A percentile compares a stretch with the other conserved stretches of the same genome.
Conservation (phyloP, 2,888 invertebrate species). For the Drosophila mettleri region DNA sequence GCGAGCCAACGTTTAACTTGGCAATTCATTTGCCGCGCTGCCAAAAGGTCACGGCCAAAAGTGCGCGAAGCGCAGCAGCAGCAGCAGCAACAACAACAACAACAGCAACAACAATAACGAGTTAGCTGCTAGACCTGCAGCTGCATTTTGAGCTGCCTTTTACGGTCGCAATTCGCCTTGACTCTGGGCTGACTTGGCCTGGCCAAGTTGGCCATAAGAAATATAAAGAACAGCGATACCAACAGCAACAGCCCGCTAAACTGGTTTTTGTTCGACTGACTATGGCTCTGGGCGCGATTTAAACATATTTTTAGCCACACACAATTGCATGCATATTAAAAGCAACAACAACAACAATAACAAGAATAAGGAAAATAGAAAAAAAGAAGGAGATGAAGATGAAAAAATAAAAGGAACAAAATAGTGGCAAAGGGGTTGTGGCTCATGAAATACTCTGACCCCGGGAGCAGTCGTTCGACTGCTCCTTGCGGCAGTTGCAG, state of each 20-base stretch:
- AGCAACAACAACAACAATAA: slow-evolving; percentile 39
- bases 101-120: slow-evolving; percentile 53
- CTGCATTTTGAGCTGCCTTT: slow-evolving; percentile 64
- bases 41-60: slow-evolving; percentile 78
- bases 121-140: slow-evolving; percentile 64
- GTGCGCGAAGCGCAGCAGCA: slow-evolving; percentile 56
- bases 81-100: slow-evolving; percentile 27
- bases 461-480: slow-evolving; percentile 74
- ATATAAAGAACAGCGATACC: slow-evolving; percentile 26
- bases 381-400: background rate
- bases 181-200: slow-evolving; percentile 44
- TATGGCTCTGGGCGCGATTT: slow-evolving; percentile 75
- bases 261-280: slow-evolving; percentile 56
- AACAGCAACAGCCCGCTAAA: slow-evolving; percentile 47
- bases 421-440: slow-evolving; percentile 50
- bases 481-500: slow-evolving; percentile 44
- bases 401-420: slow-evolving; percentile 4
- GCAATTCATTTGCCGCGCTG: slow-evolving; percentile 60
- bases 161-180: slow-evolving; percentile 67
- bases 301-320: slow-evolving; percentile 79
- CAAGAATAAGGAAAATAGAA: background rate
- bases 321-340: slow-evolving; percentile 79
- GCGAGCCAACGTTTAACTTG: slow-evolving; percentile 17
- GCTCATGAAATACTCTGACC: slow-evolving; percentile 77
- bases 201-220: slow-evolving; percentile 51